These are phyloP conservation scores for Trematomus bernacchii DNA, from an alignment of 2,797 vertebrate species.

Conservation along the genomic window DNA sequence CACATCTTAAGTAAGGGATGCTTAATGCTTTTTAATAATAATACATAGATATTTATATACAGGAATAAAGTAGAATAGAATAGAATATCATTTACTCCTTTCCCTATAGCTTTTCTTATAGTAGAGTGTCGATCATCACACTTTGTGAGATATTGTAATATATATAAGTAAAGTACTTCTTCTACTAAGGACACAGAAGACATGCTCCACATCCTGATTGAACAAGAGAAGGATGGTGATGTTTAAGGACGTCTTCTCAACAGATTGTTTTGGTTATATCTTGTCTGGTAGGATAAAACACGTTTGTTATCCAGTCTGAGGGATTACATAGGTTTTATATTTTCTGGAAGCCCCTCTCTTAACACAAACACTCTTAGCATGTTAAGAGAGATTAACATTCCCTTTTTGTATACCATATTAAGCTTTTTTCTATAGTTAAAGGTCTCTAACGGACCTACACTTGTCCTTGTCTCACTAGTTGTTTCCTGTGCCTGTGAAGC, in stretches of 20 bases:
- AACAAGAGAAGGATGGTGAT: background rate
- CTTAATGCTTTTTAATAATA: background rate
- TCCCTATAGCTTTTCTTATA: background rate
- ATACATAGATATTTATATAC: too few species aligned
- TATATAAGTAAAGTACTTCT: background rate
- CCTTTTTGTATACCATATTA: background rate
- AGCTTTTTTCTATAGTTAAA: background rate
- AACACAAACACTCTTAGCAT: constrained; percentile 10
- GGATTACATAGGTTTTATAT: background rate
- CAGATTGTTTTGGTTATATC: background rate
- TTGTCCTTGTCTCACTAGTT: background rate
- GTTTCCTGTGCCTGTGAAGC: constrained; percentile 54
- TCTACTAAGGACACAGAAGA: background rate
- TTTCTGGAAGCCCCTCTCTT: background rate
- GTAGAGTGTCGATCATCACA: background rate
- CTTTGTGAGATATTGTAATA: background rate
- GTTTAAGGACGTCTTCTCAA: background rate
- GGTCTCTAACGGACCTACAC: background rate
- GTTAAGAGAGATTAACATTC: background rate
- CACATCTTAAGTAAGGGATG: background rate
- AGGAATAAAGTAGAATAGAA: too few species aligned
- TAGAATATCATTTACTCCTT: too few species aligned
- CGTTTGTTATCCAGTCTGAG: background rate
- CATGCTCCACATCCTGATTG: background rate
- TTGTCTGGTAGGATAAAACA: background rate